Conservation (phyloP, 2,113 vertebrate species). For the Onychorhynchus coronatus region DNA sequence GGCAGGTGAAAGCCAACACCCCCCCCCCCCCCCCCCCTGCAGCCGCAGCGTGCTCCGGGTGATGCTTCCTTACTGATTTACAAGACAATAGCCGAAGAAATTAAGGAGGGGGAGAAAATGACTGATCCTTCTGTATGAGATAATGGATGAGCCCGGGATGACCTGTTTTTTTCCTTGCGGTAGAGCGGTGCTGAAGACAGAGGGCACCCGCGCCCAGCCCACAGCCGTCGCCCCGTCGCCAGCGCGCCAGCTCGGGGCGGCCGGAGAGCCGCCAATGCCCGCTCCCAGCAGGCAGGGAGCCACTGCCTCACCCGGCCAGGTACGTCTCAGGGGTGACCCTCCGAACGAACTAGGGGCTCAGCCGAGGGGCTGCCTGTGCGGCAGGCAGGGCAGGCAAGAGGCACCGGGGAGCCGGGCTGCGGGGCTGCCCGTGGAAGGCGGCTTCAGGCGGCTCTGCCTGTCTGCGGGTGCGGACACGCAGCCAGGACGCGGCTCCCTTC, state of each 20-base stretch:
- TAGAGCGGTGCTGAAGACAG: constrained; percentile 85
- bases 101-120: constrained; percentile 24
- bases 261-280: constrained; percentile 64
- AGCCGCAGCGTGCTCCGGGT: neutral
- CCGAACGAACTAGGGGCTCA: neutral
- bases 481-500: neutral
- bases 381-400: neutral
- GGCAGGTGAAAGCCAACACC: neutral
- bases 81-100: constrained; percentile 22
- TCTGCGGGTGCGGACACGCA: neutral
- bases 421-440: neutral
- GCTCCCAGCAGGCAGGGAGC: constrained; percentile 72
- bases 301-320: constrained; percentile 76
- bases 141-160: constrained; percentile 80
- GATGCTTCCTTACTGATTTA: neutral
- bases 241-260: constrained; percentile 68
- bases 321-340: constrained; percentile 45
- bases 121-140: constrained; percentile 64
- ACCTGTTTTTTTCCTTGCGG: constrained; percentile 87
- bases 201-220: constrained; percentile 85
- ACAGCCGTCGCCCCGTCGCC: constrained; percentile 63
- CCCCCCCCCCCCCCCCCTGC: neutral
- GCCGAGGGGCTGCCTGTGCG: neutral
- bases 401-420: neutral
- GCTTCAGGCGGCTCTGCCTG: neutral